Conservation (phyloP, 2,888 invertebrate species). For the Diarsia mendica region DNA sequence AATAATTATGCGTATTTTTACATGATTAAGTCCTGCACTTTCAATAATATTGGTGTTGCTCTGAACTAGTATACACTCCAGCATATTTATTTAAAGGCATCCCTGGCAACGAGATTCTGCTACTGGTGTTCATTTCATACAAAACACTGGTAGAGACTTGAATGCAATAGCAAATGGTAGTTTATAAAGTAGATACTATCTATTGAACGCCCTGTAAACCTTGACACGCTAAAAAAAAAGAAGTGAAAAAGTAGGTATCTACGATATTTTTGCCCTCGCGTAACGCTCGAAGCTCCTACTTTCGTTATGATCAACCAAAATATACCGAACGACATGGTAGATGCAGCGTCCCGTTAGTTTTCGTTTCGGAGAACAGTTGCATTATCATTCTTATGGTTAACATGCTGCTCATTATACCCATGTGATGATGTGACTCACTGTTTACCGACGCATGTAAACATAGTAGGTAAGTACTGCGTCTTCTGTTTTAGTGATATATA, state of each 20-base stretch:
- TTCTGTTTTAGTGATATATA: slow-evolving; percentile 23
- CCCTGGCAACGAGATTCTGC: neutral
- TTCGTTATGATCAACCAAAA: neutral
- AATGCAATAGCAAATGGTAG: slow-evolving; percentile 5
- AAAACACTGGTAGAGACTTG: slow-evolving; percentile 3
- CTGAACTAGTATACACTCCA: neutral
- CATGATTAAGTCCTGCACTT: neutral
- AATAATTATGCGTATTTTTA: neutral
- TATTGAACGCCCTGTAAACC: slow-evolving; percentile 7
- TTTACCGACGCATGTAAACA: slow-evolving; percentile 40
- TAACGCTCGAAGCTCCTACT: neutral
- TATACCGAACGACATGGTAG: neutral
- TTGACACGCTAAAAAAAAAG: neutral
- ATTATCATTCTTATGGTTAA: slow-evolving; percentile 20
- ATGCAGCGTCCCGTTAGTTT: slow-evolving; percentile 17
- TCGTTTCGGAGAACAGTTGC: neutral
- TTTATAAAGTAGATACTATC: neutral
- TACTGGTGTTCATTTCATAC: neutral
- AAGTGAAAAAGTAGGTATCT: neutral
- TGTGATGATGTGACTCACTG: slow-evolving; percentile 31
- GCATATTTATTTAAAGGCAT: neutral
- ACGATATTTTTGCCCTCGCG: neutral
- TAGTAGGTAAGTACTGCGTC: slow-evolving; percentile 11
- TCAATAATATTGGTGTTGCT: neutral
- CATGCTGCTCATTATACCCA: slow-evolving; percentile 20